Base-by-base conservation (phyloP, 2,888 invertebrate genomes). In the Oxycera nigricornis region DNA sequence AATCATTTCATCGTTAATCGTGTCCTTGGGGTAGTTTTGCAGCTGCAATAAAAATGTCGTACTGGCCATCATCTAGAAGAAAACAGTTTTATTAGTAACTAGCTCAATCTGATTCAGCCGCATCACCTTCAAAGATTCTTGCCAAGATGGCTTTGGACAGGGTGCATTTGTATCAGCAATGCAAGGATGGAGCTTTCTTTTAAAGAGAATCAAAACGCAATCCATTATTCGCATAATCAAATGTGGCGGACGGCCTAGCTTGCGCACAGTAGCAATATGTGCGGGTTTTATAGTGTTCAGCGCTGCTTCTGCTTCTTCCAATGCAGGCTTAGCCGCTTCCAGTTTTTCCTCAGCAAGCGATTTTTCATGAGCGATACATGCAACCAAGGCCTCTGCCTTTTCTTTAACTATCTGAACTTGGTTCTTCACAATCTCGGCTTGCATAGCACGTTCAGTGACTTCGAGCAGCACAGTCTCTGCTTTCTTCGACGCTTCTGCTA, bases 171-270 rank as follows among this genome's bases (percentile, higher is more conserved):
- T 90, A 82, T 98, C 98, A 2, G 91, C 88, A 79, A 92, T 90
- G 3, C 94, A 90, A 0, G 94, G 90, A 83, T 96, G 95, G 59
- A 97, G 83, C 84, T 92, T 92, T 77, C 95, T 89, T 87, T 97
- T 96, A 83, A 98, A 98, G 26, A 98, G 86, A 79, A 98, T 93
- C 79, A 97, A 83, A 0, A 97, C 97, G 82, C 95, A 96, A 84
- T 98, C 98, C 98, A 98, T 98, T 79, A 98, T 98, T 77, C 97
- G 89, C 97, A 98, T 94, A 81, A 98, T 98, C 9, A 98, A 87
- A 87, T 97, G 97, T 0, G 98, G 98, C 0, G 98, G 98, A 77
- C 97, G 89, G 7, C 96, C 97, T 73, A 98, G 86, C 85, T 98
- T 98, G 78, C 97, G 88, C 0, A 98, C 97, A 65, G 96, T 96